Evolutionary conservation across 2,113 vertebrate genomes (phyloP).

Genomic region (Sylvia atricapilla): DNA sequence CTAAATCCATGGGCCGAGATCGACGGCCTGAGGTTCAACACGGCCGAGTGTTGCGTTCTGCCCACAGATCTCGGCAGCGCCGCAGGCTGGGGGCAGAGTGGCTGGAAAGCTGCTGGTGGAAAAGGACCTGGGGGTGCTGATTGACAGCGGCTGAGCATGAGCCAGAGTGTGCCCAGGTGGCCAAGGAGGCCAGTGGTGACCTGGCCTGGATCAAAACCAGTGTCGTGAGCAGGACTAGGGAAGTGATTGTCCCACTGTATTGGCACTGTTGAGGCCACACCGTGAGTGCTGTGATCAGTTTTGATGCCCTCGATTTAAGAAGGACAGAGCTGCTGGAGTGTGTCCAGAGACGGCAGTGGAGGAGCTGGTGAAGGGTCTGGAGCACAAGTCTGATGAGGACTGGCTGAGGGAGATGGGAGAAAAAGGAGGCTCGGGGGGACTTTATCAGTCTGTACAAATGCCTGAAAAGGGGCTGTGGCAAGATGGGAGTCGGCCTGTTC

Average conservation of each 20-base stretch:
- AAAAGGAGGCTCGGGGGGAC: background rate
- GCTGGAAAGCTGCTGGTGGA: background rate
- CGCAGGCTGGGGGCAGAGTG: background rate
- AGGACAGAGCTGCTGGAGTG: background rate
- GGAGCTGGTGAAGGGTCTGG: background rate
- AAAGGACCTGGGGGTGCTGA: background rate
- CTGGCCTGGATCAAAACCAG: too few relatives aligned
- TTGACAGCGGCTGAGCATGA: accelerated
- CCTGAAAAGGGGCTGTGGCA: background rate
- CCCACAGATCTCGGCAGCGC: background rate
- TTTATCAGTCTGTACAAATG: background rate
- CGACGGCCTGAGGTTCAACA: background rate
- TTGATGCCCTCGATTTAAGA: background rate
- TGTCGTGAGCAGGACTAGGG: background rate
- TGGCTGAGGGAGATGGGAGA: background rate
- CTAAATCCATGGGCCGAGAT: background rate
- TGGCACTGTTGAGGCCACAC: too few relatives aligned
- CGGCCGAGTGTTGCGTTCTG: background rate
- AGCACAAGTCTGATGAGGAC: background rate
- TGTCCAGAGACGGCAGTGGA: background rate
- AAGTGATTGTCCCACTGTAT: background rate
- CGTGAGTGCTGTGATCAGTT: background rate
- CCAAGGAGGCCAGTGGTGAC: background rate
- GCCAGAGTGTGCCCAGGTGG: background rate
- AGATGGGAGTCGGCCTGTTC: accelerated